Evolutionary conservation across 2,888 invertebrate genomes (phyloP).

Genomic region (Dolomedes plantarius): DNA sequence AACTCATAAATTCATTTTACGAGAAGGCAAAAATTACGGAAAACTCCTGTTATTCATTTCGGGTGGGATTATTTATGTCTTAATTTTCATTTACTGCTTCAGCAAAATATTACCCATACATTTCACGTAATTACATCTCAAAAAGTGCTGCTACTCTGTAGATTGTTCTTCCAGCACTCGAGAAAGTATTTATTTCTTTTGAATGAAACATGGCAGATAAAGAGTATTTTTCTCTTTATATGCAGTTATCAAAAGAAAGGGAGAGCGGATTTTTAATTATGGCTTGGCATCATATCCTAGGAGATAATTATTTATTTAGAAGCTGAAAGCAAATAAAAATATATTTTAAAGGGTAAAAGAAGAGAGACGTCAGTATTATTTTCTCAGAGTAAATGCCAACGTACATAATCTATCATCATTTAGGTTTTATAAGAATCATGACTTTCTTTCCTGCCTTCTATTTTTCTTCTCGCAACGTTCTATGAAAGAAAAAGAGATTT

Average conservation of each 20-base stretch:
- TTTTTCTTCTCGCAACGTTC: neutral
- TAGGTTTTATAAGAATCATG: conserved; percentile 5
- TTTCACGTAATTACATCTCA: neutral
- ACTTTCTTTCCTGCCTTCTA: neutral
- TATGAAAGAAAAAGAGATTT: neutral
- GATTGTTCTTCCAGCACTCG: neutral
- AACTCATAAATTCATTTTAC: too few species aligned
- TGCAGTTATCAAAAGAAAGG: neutral
- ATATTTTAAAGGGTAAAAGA: neutral
- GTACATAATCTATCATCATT: conserved; percentile 14
- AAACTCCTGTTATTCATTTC: neutral
- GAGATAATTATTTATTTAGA: conserved; percentile 16
- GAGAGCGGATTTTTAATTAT: neutral
- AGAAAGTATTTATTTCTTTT: neutral
- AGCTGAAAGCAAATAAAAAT: neutral
- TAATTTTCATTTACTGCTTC: conserved; percentile 1
- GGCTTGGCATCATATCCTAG: neutral
- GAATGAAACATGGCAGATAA: neutral
- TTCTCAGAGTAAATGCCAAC: neutral
- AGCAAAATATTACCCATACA: neutral
- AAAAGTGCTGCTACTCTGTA: neutral
- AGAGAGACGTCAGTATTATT: neutral
- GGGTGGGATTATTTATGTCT: neutral
- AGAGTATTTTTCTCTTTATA: neutral
- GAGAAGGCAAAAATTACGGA: too few species aligned